Percentiles rank a stretch among this genome's conserved stretches.
Evolutionary conservation across 2,113 vertebrate genomes (phyloP).

Genomic region (Chroicocephalus ridibundus): DNA sequence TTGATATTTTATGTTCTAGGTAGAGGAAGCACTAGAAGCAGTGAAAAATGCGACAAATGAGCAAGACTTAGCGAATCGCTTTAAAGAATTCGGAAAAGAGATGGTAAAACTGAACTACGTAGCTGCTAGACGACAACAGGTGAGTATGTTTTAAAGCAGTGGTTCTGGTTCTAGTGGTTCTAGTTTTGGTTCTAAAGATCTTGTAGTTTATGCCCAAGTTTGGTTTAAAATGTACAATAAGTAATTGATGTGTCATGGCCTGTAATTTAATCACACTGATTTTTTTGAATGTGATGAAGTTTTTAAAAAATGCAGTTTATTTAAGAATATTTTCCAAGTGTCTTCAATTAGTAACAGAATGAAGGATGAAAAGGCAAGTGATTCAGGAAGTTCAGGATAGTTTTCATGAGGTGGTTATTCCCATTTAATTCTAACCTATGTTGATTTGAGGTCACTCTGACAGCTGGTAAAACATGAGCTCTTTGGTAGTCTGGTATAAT

Average conservation of each 20-base stretch:
- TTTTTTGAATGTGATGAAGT: background rate
- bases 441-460: background rate
- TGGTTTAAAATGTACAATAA: background rate
- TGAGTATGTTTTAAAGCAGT: slow-evolving; percentile 23
- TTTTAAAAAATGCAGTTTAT: background rate
- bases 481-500: background rate
- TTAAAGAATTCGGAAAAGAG: slow-evolving; percentile 99
- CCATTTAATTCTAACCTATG: background rate
- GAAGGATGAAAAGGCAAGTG: background rate
- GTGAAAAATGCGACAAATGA: slow-evolving; percentile 97
- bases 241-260: background rate
- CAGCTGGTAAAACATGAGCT: background rate
- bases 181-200: background rate
- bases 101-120: slow-evolving; percentile 99
- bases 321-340: background rate
- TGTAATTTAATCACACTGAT: background rate
- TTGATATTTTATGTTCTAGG: slow-evolving; percentile 68
- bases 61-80: slow-evolving; percentile 95
- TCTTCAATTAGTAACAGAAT: background rate
- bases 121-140: slow-evolving; percentile 95
- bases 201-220: background rate
- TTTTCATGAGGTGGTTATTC: background rate
- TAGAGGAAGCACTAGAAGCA: slow-evolving; percentile 93
- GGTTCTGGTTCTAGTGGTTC: too few relatives aligned
- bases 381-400: background rate